Percentiles rank a stretch among this genome's conserved stretches.
Conservation (phyloP, 2,113 vertebrate genomes). For the Catagonus wagneri region DNA sequence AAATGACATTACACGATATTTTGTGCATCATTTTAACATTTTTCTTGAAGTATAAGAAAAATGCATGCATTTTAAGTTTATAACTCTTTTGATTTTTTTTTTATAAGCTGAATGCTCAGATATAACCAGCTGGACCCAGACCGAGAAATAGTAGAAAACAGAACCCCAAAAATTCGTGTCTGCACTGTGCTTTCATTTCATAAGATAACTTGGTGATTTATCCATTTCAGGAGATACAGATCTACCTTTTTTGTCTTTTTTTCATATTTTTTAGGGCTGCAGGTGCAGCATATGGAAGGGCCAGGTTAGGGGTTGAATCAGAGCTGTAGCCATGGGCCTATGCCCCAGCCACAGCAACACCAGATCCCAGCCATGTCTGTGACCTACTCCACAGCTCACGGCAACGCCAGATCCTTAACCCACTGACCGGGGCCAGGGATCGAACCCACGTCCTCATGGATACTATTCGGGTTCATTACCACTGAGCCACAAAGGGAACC, state of each 20-base stretch:
- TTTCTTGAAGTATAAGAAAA: not conserved
- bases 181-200: not conserved
- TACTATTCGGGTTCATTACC: no score
- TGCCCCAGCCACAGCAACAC: no score
- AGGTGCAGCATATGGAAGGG: no score
- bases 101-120: not conserved
- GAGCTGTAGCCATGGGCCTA: no score
- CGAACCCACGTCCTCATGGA: no score
- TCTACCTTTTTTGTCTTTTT: not conserved
- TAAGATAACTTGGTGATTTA: not conserved
- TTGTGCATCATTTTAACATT: not conserved
- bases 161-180: not conserved
- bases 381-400: no score
- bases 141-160: not conserved
- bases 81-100: not conserved
- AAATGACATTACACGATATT: not conserved
- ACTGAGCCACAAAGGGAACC: no score
- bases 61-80: not conserved
- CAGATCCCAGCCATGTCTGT: no score
- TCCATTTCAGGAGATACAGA: not conserved
- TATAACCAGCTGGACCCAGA: not conserved
- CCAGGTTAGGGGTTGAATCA: no score
- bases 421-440: no score
- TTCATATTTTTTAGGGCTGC: no score
- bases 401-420: no score